Conservation (phyloP, 2,888 invertebrate genomes). For the Plutella xylostella region DNA sequence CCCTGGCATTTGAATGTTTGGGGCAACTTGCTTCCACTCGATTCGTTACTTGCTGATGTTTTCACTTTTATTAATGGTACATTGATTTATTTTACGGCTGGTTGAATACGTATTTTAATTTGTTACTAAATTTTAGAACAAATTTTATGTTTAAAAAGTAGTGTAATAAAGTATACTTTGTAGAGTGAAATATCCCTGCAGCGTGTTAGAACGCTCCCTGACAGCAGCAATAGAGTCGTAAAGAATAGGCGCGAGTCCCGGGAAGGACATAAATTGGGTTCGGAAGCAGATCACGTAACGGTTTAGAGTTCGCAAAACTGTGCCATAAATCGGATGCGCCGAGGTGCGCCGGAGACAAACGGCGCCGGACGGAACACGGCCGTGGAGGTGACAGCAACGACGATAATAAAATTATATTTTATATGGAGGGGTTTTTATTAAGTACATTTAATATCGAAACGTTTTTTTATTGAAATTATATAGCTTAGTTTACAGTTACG, state of each 20-base stretch:
- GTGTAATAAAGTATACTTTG: too few species aligned
- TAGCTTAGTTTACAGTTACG: too few species aligned
- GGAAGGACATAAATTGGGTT: constrained; percentile 67
- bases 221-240: constrained; percentile 37
- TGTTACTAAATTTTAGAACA: too few species aligned
- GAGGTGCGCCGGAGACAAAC: constrained; percentile 69
- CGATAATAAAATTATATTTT: not conserved
- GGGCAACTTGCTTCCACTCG: constrained; percentile 40
- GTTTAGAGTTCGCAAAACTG: constrained; percentile 70
- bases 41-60: constrained; percentile 31
- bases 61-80: constrained; percentile 16
- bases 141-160: too few species aligned
- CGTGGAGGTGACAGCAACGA: constrained; percentile 6
- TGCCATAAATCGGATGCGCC: constrained; percentile 67
- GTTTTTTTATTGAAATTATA: too few species aligned
- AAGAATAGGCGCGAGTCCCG: constrained; percentile 63
- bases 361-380: constrained; percentile 41
- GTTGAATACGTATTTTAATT: not conserved
- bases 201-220: constrained; percentile 21
- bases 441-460: too few species aligned
- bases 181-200: too few species aligned
- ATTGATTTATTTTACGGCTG: not conserved
- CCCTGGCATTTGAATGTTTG: constrained; percentile 35
- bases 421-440: too few species aligned
- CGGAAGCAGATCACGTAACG: constrained; percentile 70